phyloP scores from a whole-genome alignment of 2,888 invertebrate species.

The Leptothorax acervorum region DNA sequence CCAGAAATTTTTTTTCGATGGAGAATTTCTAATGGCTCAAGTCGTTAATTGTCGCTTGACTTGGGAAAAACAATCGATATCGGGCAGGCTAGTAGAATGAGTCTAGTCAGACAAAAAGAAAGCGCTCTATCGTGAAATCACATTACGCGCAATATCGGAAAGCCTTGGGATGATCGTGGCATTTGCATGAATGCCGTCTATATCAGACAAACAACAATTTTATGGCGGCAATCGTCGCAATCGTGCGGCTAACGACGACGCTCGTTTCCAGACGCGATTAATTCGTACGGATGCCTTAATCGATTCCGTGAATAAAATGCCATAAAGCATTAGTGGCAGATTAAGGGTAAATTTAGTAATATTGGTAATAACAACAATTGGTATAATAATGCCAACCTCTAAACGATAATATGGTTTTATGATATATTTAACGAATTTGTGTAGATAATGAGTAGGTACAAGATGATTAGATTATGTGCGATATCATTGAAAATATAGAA shows the following conservation, averaged over 20 bases:
- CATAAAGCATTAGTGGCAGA: conserved; percentile 13
- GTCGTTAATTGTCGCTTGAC: conserved; percentile 60
- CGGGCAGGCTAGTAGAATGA: conserved; percentile 53
- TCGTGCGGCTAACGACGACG: conserved; percentile 24
- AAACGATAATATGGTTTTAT: not conserved
- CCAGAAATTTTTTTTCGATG: not conserved
- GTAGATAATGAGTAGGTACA: not conserved
- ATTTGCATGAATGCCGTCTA: conserved; percentile 37
- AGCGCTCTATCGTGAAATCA: conserved; percentile 4
- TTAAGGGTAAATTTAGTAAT: conserved; percentile 1
- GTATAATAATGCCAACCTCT: not conserved
- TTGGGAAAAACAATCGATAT: conserved; percentile 61
- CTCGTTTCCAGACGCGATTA: conserved; percentile 46
- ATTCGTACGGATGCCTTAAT: conserved; percentile 27
- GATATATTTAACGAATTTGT: not conserved
- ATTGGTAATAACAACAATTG: not conserved
- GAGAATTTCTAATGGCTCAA: conserved; percentile 16
- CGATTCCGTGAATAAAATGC: not conserved
- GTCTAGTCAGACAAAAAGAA: conserved; percentile 28
- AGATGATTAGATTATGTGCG: not conserved
- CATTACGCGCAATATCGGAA: conserved; percentile 56
- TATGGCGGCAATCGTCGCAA: conserved; percentile 38
- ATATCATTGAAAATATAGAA: not conserved
- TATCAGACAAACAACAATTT: conserved; percentile 44
- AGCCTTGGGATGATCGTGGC: conserved; percentile 47